Conservation (phyloP, 2,797 vertebrate species). For the Gorsachius magnificus region DNA sequence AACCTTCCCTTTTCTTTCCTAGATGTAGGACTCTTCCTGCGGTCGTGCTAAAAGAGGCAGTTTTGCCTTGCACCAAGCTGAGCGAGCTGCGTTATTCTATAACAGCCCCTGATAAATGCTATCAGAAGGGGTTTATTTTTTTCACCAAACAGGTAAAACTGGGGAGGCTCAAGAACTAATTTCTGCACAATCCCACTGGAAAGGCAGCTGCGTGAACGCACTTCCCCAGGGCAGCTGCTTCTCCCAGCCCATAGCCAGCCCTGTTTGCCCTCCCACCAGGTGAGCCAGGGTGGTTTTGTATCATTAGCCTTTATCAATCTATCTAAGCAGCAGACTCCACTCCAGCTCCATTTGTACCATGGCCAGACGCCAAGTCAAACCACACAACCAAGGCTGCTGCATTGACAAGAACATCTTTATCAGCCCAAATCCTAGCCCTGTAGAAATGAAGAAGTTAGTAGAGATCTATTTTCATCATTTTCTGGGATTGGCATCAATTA, state of each 20-base stretch:
- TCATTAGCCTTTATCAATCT: not conserved
- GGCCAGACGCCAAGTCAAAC: not conserved
- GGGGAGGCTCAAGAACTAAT: not conserved
- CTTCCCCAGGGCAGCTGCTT: not conserved
- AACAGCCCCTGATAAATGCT: not conserved
- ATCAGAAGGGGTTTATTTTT: fast-evolving
- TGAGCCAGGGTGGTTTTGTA: not conserved
- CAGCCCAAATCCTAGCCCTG: not conserved
- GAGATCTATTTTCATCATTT: conserved; percentile 33
- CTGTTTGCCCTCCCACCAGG: not conserved
- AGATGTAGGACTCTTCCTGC: not conserved
- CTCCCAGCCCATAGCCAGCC: not conserved
- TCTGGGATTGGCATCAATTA: not conserved
- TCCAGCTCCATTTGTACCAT: not conserved
- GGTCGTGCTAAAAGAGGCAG: not conserved
- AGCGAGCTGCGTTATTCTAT: not conserved
- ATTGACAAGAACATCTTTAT: not conserved
- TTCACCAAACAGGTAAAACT: not conserved
- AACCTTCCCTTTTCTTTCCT: not conserved
- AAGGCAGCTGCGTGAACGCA: not conserved
- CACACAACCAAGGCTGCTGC: not conserved
- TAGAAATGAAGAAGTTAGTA: not conserved
- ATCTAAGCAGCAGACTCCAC: not conserved
- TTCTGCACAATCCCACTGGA: not conserved
- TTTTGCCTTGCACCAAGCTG: not conserved